Base-by-base conservation (phyloP, 2,113 vertebrate species). In the Lepisosteus osseus region DNA sequence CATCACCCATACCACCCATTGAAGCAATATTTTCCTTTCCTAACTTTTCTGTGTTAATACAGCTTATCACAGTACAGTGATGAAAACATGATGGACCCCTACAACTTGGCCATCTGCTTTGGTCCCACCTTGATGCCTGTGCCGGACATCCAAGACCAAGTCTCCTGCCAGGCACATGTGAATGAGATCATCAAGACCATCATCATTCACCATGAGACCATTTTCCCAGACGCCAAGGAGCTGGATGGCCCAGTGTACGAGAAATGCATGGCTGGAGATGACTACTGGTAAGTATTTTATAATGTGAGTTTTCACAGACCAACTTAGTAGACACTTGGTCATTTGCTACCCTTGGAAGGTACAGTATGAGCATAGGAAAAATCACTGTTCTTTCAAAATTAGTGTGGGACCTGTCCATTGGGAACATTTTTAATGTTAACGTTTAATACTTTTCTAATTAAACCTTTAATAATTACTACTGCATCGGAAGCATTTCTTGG, bases 1-100 rank as follows among this genome's bases (percentile, higher is more conserved):
- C 29, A 29, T 29, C 29, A 29, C 29, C 29, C 29, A 1, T 29
- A 29, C 29, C 29, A 2, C 29, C 29, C 29, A 29, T 29, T 29
- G 29, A 51, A 51, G 47, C 2, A 51, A 1, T 51, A 0, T 51
- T 5, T 51, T 51, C 9, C n/a, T 59, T 15, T 59, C 5, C 14
- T 11, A 4, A n/a, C 13, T 59, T 56, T 14, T 12, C 45, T 54
- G 17, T 51, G 47, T 51, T 51, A 51, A 51, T 1, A 51, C 84
- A 99, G 97, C 80, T 89, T 99, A 80, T 99, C 97, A 51, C 97
- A 99, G 83, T 99, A 98, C 89, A 99, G 95, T 2, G 97, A 99
- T 71, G 97, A 99, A 86, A 99, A 99, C 84, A 99, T 99, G 97
- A 99, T 99, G 97, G 97, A 99, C 88, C 94, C 96, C 0, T 99